A percentile compares a stretch with the other conserved stretches of the same genome.
Evolutionary conservation across 64 coral and sea anemone genomes (phyloP).

Genomic region (Pachyseris speciosa): DNA sequence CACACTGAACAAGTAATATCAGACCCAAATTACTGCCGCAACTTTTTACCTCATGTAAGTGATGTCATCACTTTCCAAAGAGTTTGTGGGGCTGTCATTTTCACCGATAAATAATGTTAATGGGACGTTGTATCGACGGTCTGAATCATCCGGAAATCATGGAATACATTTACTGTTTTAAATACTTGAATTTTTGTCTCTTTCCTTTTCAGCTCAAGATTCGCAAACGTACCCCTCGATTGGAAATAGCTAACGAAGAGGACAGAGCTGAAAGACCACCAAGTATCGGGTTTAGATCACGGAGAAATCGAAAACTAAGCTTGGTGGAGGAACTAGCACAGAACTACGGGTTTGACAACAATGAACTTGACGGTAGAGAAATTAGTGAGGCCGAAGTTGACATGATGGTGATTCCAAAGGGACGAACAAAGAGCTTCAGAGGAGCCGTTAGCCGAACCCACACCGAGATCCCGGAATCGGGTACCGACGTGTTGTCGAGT

Average conservation of each 20-base stretch:
- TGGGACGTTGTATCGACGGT: too few relatives aligned
- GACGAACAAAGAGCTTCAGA: slow-evolving; percentile 2
- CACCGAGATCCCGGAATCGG: slow-evolving; percentile 51
- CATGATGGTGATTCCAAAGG: slow-evolving; percentile 52
- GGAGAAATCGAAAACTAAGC: slow-evolving; percentile 79
- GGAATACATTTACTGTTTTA: background rate
- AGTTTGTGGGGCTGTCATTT: too few relatives aligned
- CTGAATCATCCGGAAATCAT: background rate
- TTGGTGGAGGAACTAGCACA: slow-evolving; percentile 89
- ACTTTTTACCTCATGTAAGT: too few relatives aligned
- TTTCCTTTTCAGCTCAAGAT: slow-evolving; percentile 77
- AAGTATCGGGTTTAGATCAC: slow-evolving; percentile 34
- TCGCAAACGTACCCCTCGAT: slow-evolving; percentile 55
- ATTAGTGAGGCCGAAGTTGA: slow-evolving; percentile 4
- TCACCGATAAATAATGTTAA: too few relatives aligned
- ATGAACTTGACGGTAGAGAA: slow-evolving; percentile 57
- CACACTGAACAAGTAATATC: too few relatives aligned
- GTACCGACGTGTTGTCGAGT: slow-evolving; percentile 80
- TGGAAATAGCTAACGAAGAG: slow-evolving; percentile 73
- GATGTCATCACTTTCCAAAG: too few relatives aligned
- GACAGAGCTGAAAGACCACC: slow-evolving; percentile 48
- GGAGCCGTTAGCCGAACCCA: slow-evolving; percentile 26
- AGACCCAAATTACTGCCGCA: too few relatives aligned
- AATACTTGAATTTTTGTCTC: background rate
- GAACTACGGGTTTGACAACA: slow-evolving; percentile 88